phyloP scores from a whole-genome alignment of 2,888 invertebrate species.

The Keiferia lycopersicella region DNA sequence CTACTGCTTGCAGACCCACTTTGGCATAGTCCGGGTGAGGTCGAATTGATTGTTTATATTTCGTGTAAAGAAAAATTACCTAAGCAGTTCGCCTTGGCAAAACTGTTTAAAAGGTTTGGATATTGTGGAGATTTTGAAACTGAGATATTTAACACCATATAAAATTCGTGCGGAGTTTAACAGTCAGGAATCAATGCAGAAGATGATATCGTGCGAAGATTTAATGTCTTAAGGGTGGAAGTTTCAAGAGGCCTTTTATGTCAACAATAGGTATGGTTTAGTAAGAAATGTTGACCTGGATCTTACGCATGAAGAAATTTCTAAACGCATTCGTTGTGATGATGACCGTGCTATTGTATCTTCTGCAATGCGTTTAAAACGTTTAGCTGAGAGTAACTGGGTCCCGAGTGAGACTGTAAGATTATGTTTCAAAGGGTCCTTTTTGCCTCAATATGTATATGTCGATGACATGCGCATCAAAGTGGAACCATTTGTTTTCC shows the following conservation, averaged over 20 bases:
- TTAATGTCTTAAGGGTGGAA: background rate
- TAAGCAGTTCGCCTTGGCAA: slow-evolving; percentile 2
- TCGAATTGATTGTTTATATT: too few relatives aligned
- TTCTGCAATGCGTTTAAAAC: background rate
- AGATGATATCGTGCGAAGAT: background rate
- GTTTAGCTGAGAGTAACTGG: background rate
- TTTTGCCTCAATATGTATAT: slow-evolving; percentile 2
- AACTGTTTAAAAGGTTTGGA: background rate
- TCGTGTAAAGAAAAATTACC: slow-evolving; percentile 4
- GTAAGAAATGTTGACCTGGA: slow-evolving; percentile 4
- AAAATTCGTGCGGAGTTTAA: background rate
- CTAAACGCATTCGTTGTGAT: background rate
- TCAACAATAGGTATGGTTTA: background rate
- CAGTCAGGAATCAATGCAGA: background rate
- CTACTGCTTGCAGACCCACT: too few relatives aligned
- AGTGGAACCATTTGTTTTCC: slow-evolving; percentile 7
- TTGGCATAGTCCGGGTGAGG: too few relatives aligned
- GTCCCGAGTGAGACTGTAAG: slow-evolving; percentile 5
- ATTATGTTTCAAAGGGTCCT: background rate
- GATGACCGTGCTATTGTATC: background rate
- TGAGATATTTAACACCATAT: background rate
- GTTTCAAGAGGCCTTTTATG: background rate
- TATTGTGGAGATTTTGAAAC: background rate
- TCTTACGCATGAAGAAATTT: background rate
- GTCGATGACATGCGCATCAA: background rate